Conservation (phyloP, 2,888 invertebrate genomes). For the Lycophotia porphyrea region DNA sequence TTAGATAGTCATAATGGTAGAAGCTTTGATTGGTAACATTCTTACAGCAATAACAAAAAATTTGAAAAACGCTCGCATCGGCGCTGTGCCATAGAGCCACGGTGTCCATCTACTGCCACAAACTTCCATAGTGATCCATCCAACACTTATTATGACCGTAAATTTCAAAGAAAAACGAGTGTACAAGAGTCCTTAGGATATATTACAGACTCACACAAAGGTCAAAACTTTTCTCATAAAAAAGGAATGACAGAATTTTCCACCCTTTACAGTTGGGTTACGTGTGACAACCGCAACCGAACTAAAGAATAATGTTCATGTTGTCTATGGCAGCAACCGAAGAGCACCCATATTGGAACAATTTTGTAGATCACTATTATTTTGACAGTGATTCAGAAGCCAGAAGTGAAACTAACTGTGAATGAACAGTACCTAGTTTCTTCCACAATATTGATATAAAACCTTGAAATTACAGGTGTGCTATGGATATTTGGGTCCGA, state of each 20-base stretch:
- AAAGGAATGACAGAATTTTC: too few relatives aligned
- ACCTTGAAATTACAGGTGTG: slow-evolving; percentile 70
- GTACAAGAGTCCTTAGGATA: background rate
- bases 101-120: background rate
- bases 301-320: too few relatives aligned
- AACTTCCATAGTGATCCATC: background rate
- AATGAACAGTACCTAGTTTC: background rate
- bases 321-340: background rate
- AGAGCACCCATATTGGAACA: background rate
- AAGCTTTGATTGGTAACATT: background rate
- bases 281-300: too few relatives aligned
- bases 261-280: too few relatives aligned
- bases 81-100: background rate
- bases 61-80: background rate
- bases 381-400: background rate
- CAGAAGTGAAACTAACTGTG: background rate
- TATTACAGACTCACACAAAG: background rate
- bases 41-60: background rate
- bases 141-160: background rate
- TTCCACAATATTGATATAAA: background rate
- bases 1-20: background rate
- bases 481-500: slow-evolving; percentile 83
- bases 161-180: background rate
- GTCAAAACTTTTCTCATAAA: too few relatives aligned
- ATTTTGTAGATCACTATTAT: background rate